These are phyloP conservation scores for Noctilio leporinus DNA, from an alignment of 2,113 vertebrate genomes.

Conservation along the genomic window DNA sequence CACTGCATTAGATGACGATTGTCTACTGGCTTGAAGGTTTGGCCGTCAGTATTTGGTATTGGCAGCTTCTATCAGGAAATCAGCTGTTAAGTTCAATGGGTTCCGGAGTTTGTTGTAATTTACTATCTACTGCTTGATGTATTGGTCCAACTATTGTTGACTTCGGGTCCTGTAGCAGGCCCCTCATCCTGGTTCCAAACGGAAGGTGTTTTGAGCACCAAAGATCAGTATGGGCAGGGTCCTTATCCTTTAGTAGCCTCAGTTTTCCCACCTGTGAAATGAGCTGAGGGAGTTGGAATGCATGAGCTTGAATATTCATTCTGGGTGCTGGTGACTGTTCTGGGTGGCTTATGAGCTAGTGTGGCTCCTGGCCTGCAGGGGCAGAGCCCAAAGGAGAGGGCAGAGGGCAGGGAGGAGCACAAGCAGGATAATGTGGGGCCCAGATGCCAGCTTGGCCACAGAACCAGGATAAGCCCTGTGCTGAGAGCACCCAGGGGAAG, in stretches of 20 bases:
- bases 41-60: not conserved
- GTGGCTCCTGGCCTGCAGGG: too few relatives aligned
- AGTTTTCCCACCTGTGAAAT: not conserved
- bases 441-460: not conserved
- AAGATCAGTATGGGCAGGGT: not conserved
- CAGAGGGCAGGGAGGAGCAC: not conserved
- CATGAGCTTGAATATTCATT: not conserved
- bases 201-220: not conserved
- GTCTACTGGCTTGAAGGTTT: not conserved
- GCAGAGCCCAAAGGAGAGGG: not conserved
- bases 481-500: not conserved
- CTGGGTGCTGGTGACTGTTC: not conserved
- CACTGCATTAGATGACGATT: not conserved
- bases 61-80: not conserved
- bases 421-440: not conserved
- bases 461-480: not conserved
- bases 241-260: not conserved
- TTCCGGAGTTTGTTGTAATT: constrained; percentile 41
- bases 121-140: constrained; percentile 4
- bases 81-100: not conserved
- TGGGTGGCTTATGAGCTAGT: not conserved
- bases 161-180: not conserved
- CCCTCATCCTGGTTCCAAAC: not conserved
- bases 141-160: not conserved
- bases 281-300: not conserved